phyloP scores from a whole-genome alignment of 2,888 invertebrate genomes.

The Scelioninae gen. 1 region DNA sequence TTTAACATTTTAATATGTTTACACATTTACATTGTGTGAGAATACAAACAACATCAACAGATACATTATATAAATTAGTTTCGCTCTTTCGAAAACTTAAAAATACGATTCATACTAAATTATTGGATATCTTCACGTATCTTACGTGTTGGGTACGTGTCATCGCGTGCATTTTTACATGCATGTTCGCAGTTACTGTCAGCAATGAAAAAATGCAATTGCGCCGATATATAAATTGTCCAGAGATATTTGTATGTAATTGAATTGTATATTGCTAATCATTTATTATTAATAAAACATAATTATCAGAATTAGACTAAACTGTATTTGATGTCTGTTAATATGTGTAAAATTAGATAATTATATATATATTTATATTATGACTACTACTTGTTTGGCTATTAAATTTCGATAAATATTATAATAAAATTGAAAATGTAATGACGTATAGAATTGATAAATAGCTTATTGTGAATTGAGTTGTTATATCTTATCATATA shows the following conservation, averaged over 20 bases:
- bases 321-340: no score
- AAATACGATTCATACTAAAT: constrained; percentile 24
- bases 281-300: not conserved
- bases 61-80: constrained; percentile 2
- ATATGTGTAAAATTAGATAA: no score
- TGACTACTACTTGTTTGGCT: no score
- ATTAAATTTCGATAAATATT: no score
- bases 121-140: constrained; percentile 30
- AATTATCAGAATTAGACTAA: no score
- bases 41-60: not conserved
- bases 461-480: no score
- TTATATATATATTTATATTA: no score
- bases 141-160: constrained; percentile 17
- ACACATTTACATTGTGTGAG: not conserved
- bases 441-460: no score
- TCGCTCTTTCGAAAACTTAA: not conserved
- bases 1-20: not conserved
- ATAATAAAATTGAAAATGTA: no score
- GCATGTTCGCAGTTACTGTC: constrained; percentile 10
- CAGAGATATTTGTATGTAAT: not conserved
- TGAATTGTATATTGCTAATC: not conserved
- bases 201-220: constrained; percentile 15
- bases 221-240: constrained; percentile 3
- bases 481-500: no score
- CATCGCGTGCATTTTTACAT: constrained; percentile 25